Percentiles rank a stretch among this genome's conserved stretches.
Conservation (phyloP, 2,797 vertebrate genomes). For the Lindbergichthys nudifrons region DNA sequence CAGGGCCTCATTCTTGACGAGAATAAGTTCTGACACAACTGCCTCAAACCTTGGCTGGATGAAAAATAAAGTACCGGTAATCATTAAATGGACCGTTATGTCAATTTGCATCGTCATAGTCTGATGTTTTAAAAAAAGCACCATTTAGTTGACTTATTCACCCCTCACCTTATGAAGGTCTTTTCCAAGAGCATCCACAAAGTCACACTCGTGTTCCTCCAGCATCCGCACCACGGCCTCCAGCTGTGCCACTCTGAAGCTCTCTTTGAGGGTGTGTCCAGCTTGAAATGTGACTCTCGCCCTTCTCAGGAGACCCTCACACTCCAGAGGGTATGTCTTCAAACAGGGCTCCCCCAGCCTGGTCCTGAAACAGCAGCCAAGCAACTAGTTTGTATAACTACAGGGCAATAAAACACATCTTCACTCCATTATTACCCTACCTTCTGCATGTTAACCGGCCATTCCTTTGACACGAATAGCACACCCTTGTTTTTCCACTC, state of each 20-base stretch:
- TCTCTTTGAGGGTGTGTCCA: slow-evolving; percentile 72
- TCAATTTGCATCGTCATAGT: not conserved
- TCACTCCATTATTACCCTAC: slow-evolving; percentile 23
- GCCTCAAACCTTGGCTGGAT: slow-evolving; percentile 85
- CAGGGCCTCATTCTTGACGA: slow-evolving; percentile 84
- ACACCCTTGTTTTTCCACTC: slow-evolving; percentile 63
- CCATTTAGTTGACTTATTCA: not conserved
- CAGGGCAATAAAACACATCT: not conserved
- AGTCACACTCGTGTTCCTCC: slow-evolving; percentile 82
- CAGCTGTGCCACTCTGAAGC: slow-evolving; percentile 80
- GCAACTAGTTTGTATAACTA: slow-evolving; percentile 1
- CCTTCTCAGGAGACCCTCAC: slow-evolving; percentile 75
- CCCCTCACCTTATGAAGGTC: slow-evolving; percentile 83
- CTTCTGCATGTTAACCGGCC: slow-evolving; percentile 74
- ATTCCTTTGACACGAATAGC: slow-evolving; percentile 71
- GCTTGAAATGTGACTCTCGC: slow-evolving; percentile 76
- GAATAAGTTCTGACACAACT: slow-evolving; percentile 80
- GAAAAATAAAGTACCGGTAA: not conserved
- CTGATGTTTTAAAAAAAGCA: not conserved
- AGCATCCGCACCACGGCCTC: slow-evolving; percentile 81
- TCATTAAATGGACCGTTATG: not conserved
- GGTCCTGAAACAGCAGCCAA: slow-evolving; percentile 68
- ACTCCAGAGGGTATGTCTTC: slow-evolving; percentile 70
- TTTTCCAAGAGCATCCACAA: slow-evolving; percentile 81
- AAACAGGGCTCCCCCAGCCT: slow-evolving; percentile 72